These are phyloP conservation scores for Cariama cristata DNA, from an alignment of 2,113 vertebrate genomes.

Conservation along the genomic window DNA sequence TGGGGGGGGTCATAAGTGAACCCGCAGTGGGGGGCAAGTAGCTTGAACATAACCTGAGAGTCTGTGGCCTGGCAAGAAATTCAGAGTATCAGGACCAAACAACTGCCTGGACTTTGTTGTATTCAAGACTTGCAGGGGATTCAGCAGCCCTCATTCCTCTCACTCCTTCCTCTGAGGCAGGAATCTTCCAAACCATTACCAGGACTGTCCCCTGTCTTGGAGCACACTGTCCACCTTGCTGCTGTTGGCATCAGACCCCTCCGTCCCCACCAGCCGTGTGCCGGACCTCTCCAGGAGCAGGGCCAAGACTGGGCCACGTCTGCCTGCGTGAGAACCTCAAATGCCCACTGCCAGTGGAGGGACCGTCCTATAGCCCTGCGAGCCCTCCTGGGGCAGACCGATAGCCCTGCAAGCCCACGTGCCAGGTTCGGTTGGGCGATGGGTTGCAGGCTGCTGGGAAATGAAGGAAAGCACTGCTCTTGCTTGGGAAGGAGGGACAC, in stretches of 20 bases:
- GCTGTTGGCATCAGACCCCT: neutral
- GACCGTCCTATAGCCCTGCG: neutral
- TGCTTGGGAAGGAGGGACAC: neutral
- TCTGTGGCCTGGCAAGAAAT: neutral
- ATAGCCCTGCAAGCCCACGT: neutral
- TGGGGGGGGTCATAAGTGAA: neutral
- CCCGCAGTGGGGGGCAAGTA: fast-evolving
- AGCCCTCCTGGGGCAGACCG: neutral
- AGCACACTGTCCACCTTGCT: neutral
- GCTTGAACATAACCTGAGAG: neutral
- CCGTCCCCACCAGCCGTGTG: neutral
- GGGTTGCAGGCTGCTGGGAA: neutral
- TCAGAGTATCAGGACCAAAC: neutral
- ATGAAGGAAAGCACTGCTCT: neutral
- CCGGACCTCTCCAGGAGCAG: fast-evolving
- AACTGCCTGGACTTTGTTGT: neutral
- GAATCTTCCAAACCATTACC: neutral
- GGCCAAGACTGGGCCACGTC: neutral
- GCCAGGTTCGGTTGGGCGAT: fast-evolving
- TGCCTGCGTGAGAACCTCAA: neutral
- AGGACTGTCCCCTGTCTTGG: neutral
- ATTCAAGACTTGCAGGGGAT: neutral
- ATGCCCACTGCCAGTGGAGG: neutral
- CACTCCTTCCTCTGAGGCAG: neutral
- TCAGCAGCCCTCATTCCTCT: neutral